Evolutionary conservation across 2,113 vertebrate genomes (phyloP).

Genomic region (Anseranas semipalmata): DNA sequence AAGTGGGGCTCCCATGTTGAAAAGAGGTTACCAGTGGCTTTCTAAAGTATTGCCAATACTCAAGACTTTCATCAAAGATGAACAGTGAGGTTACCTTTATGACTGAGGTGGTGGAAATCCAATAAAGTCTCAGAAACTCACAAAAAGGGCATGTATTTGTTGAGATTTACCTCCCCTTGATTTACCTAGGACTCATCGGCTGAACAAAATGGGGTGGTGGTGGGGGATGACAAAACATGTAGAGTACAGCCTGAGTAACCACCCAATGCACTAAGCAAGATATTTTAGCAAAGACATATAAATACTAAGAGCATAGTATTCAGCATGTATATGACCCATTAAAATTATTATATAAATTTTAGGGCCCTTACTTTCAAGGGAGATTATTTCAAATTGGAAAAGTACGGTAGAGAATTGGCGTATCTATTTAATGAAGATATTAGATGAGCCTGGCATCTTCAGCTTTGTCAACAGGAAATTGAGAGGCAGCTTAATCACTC

Average conservation of each 20-base stretch:
- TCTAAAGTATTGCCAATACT: neutral
- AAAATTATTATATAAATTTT: neutral
- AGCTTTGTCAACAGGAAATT: neutral
- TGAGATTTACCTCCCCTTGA: neutral
- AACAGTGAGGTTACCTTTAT: neutral
- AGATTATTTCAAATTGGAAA: neutral
- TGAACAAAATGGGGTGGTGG: neutral
- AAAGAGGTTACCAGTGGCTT: neutral
- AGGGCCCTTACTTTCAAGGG: neutral
- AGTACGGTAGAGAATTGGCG: neutral
- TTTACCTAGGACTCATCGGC: neutral
- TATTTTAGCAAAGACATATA: neutral
- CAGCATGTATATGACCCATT: neutral
- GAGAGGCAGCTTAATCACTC: neutral
- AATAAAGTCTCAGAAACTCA: neutral
- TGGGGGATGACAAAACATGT: neutral
- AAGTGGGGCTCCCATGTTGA: neutral
- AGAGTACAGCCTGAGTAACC: neutral
- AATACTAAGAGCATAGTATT: neutral
- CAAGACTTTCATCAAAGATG: neutral
- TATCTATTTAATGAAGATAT: neutral
- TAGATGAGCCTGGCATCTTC: neutral
- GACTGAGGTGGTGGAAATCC: neutral
- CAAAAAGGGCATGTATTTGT: neutral
- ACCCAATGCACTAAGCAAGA: fast-evolving